Base-by-base conservation (phyloP, 2,113 vertebrate genomes). In the Boulengeromyrus knoepffleri region DNA sequence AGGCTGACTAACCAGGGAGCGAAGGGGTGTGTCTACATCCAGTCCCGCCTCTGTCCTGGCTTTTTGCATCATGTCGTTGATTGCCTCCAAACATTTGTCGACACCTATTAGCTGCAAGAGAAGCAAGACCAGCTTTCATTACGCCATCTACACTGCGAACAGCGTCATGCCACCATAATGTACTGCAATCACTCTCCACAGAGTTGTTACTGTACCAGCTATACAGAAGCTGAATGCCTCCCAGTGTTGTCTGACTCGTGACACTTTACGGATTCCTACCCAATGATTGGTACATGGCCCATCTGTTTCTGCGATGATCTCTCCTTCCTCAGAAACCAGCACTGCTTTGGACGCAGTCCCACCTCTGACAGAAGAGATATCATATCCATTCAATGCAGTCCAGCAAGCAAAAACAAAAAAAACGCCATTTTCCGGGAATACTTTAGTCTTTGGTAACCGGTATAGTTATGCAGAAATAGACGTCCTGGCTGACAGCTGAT, bases 281-380 rank as follows among this genome's bases (percentile, higher is more conserved):
- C 97, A 97, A 91, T 99, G 98, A 93, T 99, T 99, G 74, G 97
- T 98, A 92, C 95, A 97, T 5, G 96, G 96, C 62, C 98, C 98
- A 19, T 96, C 94, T 0, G 93, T 94, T 95, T 98, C 96, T 2
- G 97, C 95, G 93, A 98, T 91, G 91, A 99, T 93, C 74, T 90
- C 91, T 3, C 98, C 98, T 94, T 97, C 94, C 52, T 91, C 95
- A 0, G 97, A 93, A 46, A 99, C 92, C 92, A 99, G 84, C 86
- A 99, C 93, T 3, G 94, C 97, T 90, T 94, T 97, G 90, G 98
- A 99, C 90, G 93, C 95, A 39, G 97, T 98, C 3, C 96, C 98
- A 87, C 98, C 98, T 50, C 97, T 97, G 53, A 0, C 7, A 56
- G 53, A 21, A 89, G 42, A 88, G 10, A 87, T 1, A 17, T 2